Percentiles rank a stretch among this genome's conserved stretches.
phyloP scores from a whole-genome alignment of 2,113 vertebrate species.

The Phodopus roborovskii region DNA sequence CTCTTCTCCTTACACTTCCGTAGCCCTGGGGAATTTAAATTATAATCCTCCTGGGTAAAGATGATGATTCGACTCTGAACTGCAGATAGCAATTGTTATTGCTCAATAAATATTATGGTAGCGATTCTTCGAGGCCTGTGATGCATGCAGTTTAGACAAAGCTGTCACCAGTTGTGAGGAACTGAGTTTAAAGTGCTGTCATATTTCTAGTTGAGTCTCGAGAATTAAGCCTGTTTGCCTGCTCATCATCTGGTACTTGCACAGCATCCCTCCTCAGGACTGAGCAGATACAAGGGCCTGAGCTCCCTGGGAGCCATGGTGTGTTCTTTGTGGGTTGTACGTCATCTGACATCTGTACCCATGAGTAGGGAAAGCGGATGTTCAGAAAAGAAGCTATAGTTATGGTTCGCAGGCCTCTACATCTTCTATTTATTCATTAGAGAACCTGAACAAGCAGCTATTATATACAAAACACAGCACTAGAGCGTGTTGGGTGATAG shows the following conservation, averaged over 20 bases:
- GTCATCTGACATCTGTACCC: neutral
- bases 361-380: neutral
- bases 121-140: conserved; percentile 42
- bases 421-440: conserved; percentile 6
- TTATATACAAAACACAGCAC: neutral
- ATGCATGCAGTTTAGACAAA: conserved; percentile 28
- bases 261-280: neutral
- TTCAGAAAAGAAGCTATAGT: neutral
- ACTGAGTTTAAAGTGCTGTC: conserved; percentile 41
- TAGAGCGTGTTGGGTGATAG: neutral
- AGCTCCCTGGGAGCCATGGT: neutral
- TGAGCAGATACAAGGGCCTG: neutral
- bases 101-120: conserved; percentile 72
- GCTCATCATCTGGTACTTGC: neutral
- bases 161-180: conserved; percentile 28
- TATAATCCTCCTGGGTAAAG: conserved; percentile 64
- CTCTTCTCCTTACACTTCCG: conserved; percentile 18
- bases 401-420: neutral
- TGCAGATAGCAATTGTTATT: conserved; percentile 74
- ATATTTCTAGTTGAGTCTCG: conserved; percentile 58
- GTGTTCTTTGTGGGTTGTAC: neutral
- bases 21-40: conserved; percentile 64
- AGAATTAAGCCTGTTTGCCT: neutral
- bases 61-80: conserved; percentile 68
- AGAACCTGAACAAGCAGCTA: neutral